Percentiles rank a stretch among this genome's conserved stretches.
phyloP scores from a whole-genome alignment of 2,888 invertebrate genomes.

The Stenolophus ochropezus region DNA sequence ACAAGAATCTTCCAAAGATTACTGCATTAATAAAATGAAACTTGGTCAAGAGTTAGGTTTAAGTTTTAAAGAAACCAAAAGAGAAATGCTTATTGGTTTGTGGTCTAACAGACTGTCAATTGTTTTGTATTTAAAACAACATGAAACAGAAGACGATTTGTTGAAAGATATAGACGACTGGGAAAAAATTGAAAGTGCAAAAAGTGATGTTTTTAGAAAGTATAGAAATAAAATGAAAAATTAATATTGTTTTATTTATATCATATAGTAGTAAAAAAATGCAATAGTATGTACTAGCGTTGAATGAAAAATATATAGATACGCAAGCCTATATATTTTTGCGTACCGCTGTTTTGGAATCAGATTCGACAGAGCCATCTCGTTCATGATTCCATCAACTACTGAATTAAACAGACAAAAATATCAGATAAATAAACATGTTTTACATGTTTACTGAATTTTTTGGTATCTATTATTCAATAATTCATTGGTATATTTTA shows the following conservation, averaged over 20 bases:
- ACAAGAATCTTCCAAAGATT: conserved; percentile 41
- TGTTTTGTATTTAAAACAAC: conserved; percentile 45
- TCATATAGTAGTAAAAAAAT: neutral
- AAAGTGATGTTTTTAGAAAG: conserved; percentile 46
- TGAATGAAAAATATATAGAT: no score
- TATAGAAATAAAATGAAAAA: conserved; percentile 44
- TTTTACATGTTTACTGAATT: no score
- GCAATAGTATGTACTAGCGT: no score
- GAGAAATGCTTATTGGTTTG: conserved; percentile 53
- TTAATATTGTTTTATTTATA: neutral
- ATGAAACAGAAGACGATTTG: conserved; percentile 46
- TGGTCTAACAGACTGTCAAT: conserved; percentile 45
- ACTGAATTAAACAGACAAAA: no score
- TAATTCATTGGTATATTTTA: no score
- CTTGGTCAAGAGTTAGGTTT: conserved; percentile 50
- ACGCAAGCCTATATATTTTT: no score
- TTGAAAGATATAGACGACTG: conserved; percentile 49
- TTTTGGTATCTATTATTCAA: no score
- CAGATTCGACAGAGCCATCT: no score
- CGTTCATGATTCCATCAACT: no score
- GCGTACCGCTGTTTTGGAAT: no score
- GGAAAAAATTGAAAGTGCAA: conserved; percentile 45
- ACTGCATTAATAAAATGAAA: conserved; percentile 51
- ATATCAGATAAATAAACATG: no score
- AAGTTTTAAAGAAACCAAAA: conserved; percentile 54